phyloP scores from a whole-genome alignment of 1,140 invertebrate genomes.

The Epicauta chinensis region DNA sequence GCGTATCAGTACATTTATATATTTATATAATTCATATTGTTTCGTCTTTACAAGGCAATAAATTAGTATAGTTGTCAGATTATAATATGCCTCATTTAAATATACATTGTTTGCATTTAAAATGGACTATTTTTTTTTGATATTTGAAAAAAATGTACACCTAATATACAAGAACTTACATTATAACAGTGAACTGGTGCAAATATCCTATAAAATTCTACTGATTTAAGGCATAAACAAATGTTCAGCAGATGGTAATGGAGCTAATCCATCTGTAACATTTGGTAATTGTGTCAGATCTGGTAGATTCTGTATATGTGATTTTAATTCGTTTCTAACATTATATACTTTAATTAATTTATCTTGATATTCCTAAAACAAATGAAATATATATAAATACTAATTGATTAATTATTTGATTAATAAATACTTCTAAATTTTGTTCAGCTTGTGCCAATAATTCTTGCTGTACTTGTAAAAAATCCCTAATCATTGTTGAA shows the following conservation, averaged over 20 bases:
- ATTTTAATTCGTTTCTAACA: constrained; percentile 80
- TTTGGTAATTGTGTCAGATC: constrained; percentile 86
- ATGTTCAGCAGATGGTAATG: constrained; percentile 89
- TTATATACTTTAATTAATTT: constrained; percentile 79
- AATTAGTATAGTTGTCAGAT: no score
- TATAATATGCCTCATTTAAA: no score
- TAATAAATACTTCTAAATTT: constrained; percentile 60
- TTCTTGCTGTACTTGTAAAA: constrained; percentile 77
- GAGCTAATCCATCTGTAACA: constrained; percentile 82
- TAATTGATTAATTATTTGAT: neutral
- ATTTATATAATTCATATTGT: no score
- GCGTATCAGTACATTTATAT: no score
- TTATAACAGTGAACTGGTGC: no score
- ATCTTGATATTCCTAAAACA: constrained; percentile 71
- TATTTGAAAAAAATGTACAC: no score
- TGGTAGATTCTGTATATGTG: constrained; percentile 87
- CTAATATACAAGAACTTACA: no score
- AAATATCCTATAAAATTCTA: no score
- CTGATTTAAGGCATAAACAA: constrained; percentile 55
- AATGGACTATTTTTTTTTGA: no score
- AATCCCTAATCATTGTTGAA: constrained; percentile 80
- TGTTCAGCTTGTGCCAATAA: constrained; percentile 76
- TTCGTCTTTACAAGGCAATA: no score
- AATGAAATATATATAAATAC: no score
- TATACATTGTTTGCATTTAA: no score